A percentile compares a stretch with the other conserved stretches of the same genome.
Conservation (phyloP, 2,888 invertebrate genomes). For the Nemoura dubitans region DNA sequence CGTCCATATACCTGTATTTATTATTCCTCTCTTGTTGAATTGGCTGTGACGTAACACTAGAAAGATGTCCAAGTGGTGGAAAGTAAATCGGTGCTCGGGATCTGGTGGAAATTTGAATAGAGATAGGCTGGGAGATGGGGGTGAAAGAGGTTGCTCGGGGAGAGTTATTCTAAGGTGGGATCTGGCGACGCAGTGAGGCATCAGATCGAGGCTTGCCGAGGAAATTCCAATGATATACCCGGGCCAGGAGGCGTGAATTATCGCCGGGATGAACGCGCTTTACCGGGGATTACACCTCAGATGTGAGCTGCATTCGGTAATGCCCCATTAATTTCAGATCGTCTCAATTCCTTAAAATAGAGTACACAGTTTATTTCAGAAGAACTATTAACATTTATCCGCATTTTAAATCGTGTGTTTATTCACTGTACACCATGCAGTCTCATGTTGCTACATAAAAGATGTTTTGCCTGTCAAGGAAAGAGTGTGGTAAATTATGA, state of each 20-base stretch:
- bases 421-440: neutral
- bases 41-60: constrained; percentile 43
- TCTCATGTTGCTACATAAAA: neutral
- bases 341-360: neutral
- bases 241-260: constrained; percentile 21
- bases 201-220: constrained; percentile 46
- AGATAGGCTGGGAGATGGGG: constrained; percentile 45
- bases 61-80: constrained; percentile 45
- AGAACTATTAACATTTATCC: neutral
- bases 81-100: constrained; percentile 45
- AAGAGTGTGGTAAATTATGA: neutral
- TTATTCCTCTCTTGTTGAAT: constrained; percentile 43
- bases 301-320: constrained; percentile 21
- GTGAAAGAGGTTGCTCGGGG: constrained; percentile 18
- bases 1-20: constrained; percentile 33
- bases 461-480: neutral
- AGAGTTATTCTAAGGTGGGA: constrained; percentile 25
- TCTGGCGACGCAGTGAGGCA: constrained; percentile 32
- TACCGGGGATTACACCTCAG: constrained; percentile 10
- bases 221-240: constrained; percentile 48
- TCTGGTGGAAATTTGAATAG: constrained; percentile 48
- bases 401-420: neutral
- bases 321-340: neutral
- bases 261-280: constrained; percentile 17
- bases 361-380: neutral